Base-by-base conservation (phyloP, 2,797 vertebrate genomes). In the Oryzias dopingdopingensis region DNA sequence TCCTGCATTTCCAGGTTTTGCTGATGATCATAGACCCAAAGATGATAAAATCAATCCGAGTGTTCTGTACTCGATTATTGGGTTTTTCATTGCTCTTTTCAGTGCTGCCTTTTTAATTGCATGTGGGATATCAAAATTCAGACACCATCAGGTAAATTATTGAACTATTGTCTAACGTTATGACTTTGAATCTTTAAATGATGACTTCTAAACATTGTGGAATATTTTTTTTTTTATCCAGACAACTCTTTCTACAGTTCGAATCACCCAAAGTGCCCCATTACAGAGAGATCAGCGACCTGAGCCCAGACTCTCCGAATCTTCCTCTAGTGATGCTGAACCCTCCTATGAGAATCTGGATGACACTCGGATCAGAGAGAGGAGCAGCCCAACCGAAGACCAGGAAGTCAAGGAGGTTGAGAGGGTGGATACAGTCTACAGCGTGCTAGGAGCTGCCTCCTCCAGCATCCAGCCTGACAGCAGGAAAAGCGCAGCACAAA, bases 281-380 rank as follows among this genome's bases (percentile, higher is more conserved):
- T 1, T 42, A 4, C 71, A 63, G 7, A 10, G 6, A 0, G 42
- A 55, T 4, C 16, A 29, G 24, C 64, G 0, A 3, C 37, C 17
- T 2, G 18, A 40, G 42, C 22, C 5, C 0, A 72, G 79, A 43
- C 3, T 0, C 43, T 86, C 72, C 4, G 24, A 4, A 0, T 22
- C 4, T 0, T 68, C 62, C 15, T 79, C 76, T 0, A 48, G 24
- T 53, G 41, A 65, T 2, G 46, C 51, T 1, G 72, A 82, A 3
- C 56, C 7, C 2, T 7, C 41, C 0, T 85, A 82, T 45, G 79
- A 80, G 59, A 85, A 83, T 0, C 7, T 76, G 14, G 66, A 60
- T 0, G 0, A 29, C 14, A 1, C 5, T 2, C 32, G 26, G 15
- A 12, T 26, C 10, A 5, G 18, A 26, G 24, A 26, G 32, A 48